Percentiles rank a stretch among this genome's conserved stretches.
These are phyloP conservation scores for Malurus alboscapulatus DNA, from an alignment of 2,113 vertebrate species.

Conservation along the genomic window DNA sequence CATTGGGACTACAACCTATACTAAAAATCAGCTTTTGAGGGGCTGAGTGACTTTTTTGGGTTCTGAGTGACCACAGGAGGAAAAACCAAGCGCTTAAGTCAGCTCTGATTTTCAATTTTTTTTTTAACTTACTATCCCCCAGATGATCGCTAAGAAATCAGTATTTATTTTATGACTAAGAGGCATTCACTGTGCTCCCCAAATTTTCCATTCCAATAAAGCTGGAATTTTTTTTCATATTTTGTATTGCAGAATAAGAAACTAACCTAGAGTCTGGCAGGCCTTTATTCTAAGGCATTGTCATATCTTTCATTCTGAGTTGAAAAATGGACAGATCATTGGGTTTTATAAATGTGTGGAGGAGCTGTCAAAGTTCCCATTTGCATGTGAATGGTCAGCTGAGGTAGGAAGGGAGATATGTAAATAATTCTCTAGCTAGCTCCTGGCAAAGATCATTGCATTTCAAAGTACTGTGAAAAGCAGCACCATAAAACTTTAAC, in stretches of 20 bases:
- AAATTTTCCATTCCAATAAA: neutral
- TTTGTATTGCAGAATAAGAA: neutral
- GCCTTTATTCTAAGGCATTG: slow-evolving; percentile 14
- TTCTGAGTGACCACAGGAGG: neutral
- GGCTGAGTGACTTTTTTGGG: neutral
- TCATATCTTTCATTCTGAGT: neutral
- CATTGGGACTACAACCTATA: neutral
- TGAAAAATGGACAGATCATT: slow-evolving; percentile 44
- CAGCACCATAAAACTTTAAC: slow-evolving; percentile 37
- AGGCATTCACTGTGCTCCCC: neutral
- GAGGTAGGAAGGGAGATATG: slow-evolving; percentile 33
- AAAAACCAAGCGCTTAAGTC: neutral
- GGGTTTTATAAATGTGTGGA: slow-evolving; percentile 18
- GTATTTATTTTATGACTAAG: neutral
- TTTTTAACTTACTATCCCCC: neutral
- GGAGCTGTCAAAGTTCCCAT: slow-evolving; percentile 42
- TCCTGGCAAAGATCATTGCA: slow-evolving; percentile 38
- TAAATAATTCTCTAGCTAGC: slow-evolving; percentile 27
- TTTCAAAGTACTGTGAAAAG: slow-evolving; percentile 57
- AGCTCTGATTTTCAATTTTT: neutral
- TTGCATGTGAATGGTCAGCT: slow-evolving; percentile 62
- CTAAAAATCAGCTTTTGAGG: neutral
- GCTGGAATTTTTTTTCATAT: neutral
- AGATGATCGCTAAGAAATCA: neutral
- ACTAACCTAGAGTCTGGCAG: neutral